Conservation (phyloP, 2,113 vertebrate genomes). For the Phylloscopus trochiloides region DNA sequence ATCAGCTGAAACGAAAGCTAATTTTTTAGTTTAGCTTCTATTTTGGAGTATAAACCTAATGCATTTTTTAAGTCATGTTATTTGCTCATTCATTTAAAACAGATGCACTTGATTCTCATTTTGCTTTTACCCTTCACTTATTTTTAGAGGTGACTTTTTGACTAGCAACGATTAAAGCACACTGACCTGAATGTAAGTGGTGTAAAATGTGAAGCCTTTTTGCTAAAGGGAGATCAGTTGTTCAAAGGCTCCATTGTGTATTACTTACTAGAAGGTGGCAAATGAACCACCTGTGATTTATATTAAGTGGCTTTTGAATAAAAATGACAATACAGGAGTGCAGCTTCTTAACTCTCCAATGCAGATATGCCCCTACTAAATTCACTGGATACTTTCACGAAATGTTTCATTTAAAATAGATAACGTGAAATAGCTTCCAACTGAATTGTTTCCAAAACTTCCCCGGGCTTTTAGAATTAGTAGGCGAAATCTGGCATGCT, state of each 20-base stretch:
- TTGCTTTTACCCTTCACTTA: not conserved
- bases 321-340: not conserved
- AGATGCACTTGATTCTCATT: not conserved
- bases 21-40: not conserved
- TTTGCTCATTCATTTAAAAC: not conserved
- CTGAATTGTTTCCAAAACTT: slow-evolving; percentile 26
- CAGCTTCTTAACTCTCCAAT: slow-evolving; percentile 2
- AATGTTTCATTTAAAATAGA: not conserved
- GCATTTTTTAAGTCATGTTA: not conserved
- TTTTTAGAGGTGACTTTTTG: not conserved
- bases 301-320: not conserved
- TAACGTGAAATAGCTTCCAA: not conserved
- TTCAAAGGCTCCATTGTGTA: not conserved
- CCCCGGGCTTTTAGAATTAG: not conserved
- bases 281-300: slow-evolving; percentile 5
- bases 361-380: not conserved
- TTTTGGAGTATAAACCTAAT: not conserved
- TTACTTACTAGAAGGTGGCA: not conserved
- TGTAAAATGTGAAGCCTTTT: not conserved
- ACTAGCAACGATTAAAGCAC: not conserved
- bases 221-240: not conserved
- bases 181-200: slow-evolving; percentile 2
- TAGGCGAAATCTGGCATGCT: slow-evolving; percentile 2
- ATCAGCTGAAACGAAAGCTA: not conserved
- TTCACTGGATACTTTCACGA: not conserved